phyloP scores from a whole-genome alignment of 2,888 invertebrate genomes.

The Coelinius sp. region DNA sequence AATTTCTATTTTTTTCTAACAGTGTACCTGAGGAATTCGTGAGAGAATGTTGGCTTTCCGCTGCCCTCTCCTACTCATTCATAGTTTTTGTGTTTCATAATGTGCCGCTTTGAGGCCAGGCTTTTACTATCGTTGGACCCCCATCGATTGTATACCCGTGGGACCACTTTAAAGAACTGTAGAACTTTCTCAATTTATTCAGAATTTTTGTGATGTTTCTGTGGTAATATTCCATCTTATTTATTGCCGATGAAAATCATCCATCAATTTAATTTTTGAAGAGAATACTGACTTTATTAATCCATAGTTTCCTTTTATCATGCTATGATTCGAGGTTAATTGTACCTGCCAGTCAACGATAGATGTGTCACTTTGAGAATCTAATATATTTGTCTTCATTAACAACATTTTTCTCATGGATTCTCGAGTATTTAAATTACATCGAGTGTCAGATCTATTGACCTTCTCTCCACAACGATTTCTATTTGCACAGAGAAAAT shows the following conservation, averaged over 20 bases:
- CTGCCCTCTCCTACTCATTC: slow-evolving; percentile 17
- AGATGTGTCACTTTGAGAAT: neutral
- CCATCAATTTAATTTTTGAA: neutral
- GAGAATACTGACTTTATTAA: neutral
- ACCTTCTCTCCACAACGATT: neutral
- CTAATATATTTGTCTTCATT: neutral
- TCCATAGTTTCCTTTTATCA: neutral
- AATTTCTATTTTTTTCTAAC: too few species aligned
- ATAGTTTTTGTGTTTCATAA: slow-evolving; percentile 27
- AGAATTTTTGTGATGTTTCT: neutral
- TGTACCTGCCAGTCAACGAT: neutral
- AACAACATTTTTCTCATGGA: neutral
- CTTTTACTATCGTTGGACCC: slow-evolving; percentile 30
- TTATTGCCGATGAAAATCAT: neutral
- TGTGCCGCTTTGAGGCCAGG: slow-evolving; percentile 18
- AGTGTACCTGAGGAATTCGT: slow-evolving; percentile 31
- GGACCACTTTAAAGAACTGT: slow-evolving; percentile 11
- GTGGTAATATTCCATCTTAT: neutral
- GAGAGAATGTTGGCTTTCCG: slow-evolving; percentile 29
- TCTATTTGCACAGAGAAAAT: neutral
- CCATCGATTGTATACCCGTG: slow-evolving; percentile 8
- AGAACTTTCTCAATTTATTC: neutral
- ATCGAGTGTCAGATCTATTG: neutral
- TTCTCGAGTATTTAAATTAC: slow-evolving; percentile 1
- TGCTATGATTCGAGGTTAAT: neutral